These are phyloP conservation scores for Dermatemys mawii DNA, from an alignment of 2,113 vertebrate genomes.

Conservation along the genomic window DNA sequence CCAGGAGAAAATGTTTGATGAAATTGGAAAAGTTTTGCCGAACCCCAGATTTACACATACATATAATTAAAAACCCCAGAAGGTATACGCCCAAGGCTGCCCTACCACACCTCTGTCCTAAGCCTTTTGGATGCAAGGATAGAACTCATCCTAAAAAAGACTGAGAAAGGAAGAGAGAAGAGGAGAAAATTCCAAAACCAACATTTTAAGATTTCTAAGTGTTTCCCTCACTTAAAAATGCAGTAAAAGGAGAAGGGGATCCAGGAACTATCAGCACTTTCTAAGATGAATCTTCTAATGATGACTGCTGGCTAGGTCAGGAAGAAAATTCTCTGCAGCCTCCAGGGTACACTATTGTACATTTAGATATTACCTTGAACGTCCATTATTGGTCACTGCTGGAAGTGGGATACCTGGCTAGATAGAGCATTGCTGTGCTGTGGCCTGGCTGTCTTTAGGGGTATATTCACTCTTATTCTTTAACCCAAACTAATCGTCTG, in stretches of 20 bases:
- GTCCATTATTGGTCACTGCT: neutral
- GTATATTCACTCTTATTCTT: neutral
- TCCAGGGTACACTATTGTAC: neutral
- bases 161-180: neutral
- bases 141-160: neutral
- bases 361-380: neutral
- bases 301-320: neutral
- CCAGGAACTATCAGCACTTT: neutral
- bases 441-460: neutral
- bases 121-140: constrained; percentile 25
- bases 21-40: neutral
- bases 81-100: neutral
- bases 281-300: neutral
- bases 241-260: constrained; percentile 15
- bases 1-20: constrained; percentile 10
- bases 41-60: neutral
- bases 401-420: neutral
- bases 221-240: constrained; percentile 18
- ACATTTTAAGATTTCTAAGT: constrained; percentile 19
- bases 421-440: neutral
- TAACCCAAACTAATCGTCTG: neutral
- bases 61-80: neutral
- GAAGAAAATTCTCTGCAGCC: neutral
- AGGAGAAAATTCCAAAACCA: neutral
- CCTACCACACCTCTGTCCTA: neutral